Evolutionary conservation across 2,888 invertebrate species (phyloP).

Genomic region (Mythimna lalbum): DNA sequence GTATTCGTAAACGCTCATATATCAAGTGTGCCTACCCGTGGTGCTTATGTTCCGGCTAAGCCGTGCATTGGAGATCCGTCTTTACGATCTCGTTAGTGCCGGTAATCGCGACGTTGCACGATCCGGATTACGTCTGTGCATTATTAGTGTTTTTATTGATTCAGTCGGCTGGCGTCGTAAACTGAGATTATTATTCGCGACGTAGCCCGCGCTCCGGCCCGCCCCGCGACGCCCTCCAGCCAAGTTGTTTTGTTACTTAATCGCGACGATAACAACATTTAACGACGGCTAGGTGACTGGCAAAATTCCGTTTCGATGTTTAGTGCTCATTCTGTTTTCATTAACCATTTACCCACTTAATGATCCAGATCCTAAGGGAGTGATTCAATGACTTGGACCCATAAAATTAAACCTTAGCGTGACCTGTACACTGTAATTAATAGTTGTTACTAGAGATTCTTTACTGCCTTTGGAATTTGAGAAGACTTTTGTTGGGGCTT

Average conservation of each 20-base stretch:
- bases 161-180: slow-evolving; percentile 90
- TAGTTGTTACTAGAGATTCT: slow-evolving; percentile 70
- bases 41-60: slow-evolving; percentile 82
- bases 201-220: slow-evolving; percentile 73
- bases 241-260: slow-evolving; percentile 90
- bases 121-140: slow-evolving; percentile 89
- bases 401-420: slow-evolving; percentile 88
- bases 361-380: slow-evolving; percentile 89
- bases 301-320: slow-evolving; percentile 90
- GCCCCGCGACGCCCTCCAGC: slow-evolving; percentile 76
- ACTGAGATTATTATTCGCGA: slow-evolving; percentile 91
- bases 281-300: slow-evolving; percentile 91
- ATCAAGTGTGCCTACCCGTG: slow-evolving; percentile 66
- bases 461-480: slow-evolving; percentile 53
- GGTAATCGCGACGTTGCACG: slow-evolving; percentile 89
- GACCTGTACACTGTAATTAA: slow-evolving; percentile 82
- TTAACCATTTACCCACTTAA: slow-evolving; percentile 91
- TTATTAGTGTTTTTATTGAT: slow-evolving; percentile 91
- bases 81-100: slow-evolving; percentile 90
- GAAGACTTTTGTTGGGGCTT: background rate
- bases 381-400: slow-evolving; percentile 87
- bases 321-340: slow-evolving; percentile 91
- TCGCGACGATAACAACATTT: slow-evolving; percentile 90
- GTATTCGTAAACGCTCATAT: slow-evolving; percentile 23
- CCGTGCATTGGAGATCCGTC: slow-evolving; percentile 88